Conservation (phyloP, 2,113 vertebrate species). For the Charadrius vociferus region DNA sequence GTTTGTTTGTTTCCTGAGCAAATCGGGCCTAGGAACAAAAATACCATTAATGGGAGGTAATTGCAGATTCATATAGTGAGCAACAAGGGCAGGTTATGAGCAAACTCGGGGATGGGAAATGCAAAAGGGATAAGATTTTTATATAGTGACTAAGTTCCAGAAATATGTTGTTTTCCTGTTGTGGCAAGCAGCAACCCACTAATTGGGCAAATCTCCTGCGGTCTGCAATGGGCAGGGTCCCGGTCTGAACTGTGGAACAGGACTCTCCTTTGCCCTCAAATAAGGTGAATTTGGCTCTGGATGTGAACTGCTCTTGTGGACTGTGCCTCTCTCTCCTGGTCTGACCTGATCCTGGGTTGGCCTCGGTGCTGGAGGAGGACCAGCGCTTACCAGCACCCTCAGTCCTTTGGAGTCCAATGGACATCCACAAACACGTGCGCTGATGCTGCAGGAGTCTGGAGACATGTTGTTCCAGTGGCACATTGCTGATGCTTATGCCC, state of each 20-base stretch:
- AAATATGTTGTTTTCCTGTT: neutral
- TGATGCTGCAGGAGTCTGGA: neutral
- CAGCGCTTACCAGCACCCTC: neutral
- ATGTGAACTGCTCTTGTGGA: neutral
- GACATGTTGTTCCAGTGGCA: neutral
- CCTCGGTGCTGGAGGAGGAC: neutral
- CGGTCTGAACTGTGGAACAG: neutral
- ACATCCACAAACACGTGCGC: neutral
- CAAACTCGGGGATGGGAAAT: neutral
- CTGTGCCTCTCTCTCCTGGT: neutral
- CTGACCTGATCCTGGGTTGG: neutral
- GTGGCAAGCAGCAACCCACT: neutral
- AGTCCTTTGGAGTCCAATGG: neutral
- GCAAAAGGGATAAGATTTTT: neutral
- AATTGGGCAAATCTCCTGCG: neutral
- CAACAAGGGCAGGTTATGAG: neutral
- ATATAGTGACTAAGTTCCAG: neutral
- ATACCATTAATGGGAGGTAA: neutral
- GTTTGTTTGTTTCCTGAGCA: neutral
- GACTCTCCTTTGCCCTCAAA: neutral
- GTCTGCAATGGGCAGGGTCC: neutral
- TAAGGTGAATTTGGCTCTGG: constrained; percentile 1
- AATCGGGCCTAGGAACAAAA: neutral
- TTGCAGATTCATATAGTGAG: neutral
- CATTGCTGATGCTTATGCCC: neutral